Base-by-base conservation (phyloP, 1,140 invertebrate genomes). In the Drosophila kurseongensis region DNA sequence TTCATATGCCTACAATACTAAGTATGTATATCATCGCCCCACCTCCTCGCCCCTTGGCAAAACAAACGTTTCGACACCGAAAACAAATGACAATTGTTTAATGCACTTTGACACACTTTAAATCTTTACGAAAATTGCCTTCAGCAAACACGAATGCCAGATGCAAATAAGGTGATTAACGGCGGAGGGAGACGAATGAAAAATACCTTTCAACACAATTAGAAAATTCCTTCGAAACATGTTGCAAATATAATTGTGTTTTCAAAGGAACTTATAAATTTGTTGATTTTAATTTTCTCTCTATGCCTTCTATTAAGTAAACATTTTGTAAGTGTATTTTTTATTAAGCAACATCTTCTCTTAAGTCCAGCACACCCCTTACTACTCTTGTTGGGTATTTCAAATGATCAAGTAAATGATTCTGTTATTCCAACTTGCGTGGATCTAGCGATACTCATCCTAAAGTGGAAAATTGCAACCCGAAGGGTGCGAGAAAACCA, bases 51-150 rank as follows among this genome's bases (percentile, higher is more conserved):
- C 32, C 27, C 10, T 12, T 36, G 2, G 35, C 10, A 51, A 14
- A n/a, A 23, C 27, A 10, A 38, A 42, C 27, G 9, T 23, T 40
- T 35, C 50, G 62, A 63, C 45, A 73, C 42, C 61, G 35, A 72
- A 77, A 86, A 78, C 77, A 65, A 75, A 66, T 38, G 79, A 61
- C 83, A 86, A 86, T 86, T 86, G 84, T 76, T 76, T 86, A 88
- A 88, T 86, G 79, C 75, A 88, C 79, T 88, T 83, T 83, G 83
- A 86, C 83, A 86, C 76, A 86, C 79, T 88, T 86, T 83, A 75
- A 78, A 78, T 81, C 56, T 61, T 52, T 61, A 32, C 13, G 55
- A 60, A 45, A 73, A 65, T 78, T 73, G 32, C 67, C 60, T 59
- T 40, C 44, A 55, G 38, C 75, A 44, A 54, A 42, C 32, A 58